These are phyloP conservation scores for Ciconia stormi DNA, from an alignment of 2,113 vertebrate species.

Conservation along the genomic window DNA sequence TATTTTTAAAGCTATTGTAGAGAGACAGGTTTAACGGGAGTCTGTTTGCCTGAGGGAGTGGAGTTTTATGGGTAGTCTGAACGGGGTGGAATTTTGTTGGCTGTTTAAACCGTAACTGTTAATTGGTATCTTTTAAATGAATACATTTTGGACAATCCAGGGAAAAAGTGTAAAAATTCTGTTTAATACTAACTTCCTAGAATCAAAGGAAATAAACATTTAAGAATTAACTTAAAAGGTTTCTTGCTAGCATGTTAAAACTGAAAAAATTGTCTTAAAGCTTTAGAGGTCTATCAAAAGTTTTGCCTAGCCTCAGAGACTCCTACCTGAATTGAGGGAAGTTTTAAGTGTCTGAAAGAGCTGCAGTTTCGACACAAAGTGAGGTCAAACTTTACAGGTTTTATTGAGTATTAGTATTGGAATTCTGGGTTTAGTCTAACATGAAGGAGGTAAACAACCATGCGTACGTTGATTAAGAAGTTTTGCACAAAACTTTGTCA, in stretches of 20 bases:
- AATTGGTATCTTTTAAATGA: neutral
- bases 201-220: neutral
- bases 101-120: neutral
- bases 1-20: neutral
- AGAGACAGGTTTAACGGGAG: neutral
- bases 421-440: neutral
- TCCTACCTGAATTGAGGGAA: neutral
- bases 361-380: neutral
- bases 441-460: neutral
- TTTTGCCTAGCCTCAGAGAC: neutral
- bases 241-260: neutral
- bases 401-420: neutral
- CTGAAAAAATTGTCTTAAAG: neutral
- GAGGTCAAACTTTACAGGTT: neutral
- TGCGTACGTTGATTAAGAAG: neutral
- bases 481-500: neutral
- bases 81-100: neutral
- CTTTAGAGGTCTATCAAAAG: neutral
- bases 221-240: neutral
- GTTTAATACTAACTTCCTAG: neutral
- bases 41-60: neutral
- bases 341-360: neutral
- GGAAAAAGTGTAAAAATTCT: neutral
- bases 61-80: neutral
- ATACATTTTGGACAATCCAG: neutral